Base-by-base conservation (phyloP, 2,888 invertebrate genomes). In the Shargacucullia verbasci region DNA sequence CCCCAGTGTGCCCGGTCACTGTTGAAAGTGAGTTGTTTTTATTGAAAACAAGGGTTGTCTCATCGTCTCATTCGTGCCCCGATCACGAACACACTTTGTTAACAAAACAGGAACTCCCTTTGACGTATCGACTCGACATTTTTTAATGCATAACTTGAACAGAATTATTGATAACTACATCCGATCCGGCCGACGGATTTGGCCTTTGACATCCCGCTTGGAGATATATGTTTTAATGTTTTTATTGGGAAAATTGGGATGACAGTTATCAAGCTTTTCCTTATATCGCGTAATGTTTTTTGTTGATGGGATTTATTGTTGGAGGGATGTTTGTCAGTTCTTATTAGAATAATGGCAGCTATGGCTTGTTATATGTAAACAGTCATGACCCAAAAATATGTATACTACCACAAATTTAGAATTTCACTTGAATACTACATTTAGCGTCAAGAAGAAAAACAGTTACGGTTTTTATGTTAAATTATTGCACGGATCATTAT, bases 81-180 rank as follows among this genome's bases (percentile, higher is more conserved):
- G 82, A 83, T 88, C 93, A 94, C 93, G 93, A 84, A 80, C 87
- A 82, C 91, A 92, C 91, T 92, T 92, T 91, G 92, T 90, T 92
- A 92, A 86, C 85, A 92, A 92, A 94, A 92, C 92, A 92, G 80
- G 82, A 20, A 74, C 74, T 70, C 73, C 89, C 92, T 92, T 93
- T 93, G 93, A 92, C 87, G 85, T 82, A 81, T 79, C 80, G 80
- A 75, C 79, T 77, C 81, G 83, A 81, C 83, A 84, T 87, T 92
- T 75, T 91, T 91, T 91, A 93, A 94, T 92, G 92, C 93, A 92
- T 92, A 92, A 89, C 86, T 89, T 82, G 84, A 81, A 83, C 73
- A 72, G 90, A 90, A 90, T 90, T 91, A 92, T 92, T 92, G 91
- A 91, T 92, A 86, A 82, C 80, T 78, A 79, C 79, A 80, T 77